Evolutionary conservation across 1,140 invertebrate genomes (phyloP), one percentile per base, ranked within the genome.

Genomic region (Caerostris darwini): DNA sequence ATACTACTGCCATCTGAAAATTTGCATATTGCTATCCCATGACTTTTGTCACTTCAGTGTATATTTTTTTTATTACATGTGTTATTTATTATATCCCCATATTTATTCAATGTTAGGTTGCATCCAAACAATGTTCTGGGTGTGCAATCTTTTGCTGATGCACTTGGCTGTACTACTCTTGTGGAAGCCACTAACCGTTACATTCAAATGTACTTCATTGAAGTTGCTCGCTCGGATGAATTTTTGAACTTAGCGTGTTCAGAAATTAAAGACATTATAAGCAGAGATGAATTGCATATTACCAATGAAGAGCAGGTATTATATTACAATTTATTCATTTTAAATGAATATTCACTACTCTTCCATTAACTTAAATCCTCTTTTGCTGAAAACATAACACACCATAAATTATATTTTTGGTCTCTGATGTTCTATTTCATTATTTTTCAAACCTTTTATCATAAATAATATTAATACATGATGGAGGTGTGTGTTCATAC

Each of bases 91-190:
- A 34, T 34, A 34, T 34, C 34, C 2, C 34, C 34, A 34, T 67
- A 67, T 10, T 67, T 67, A 3, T 14, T 10, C 12, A 5, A 7
- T 95, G 96, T 85, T 95, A 98, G 98, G 95, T 97, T 99, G 95
- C 97, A 98, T 95, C 98, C 98, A 1, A 97, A 97, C 93, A 98
- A 99, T 96, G 98, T 98, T n/a, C 95, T 99, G 87, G 98, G 98
- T 3, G 97, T 98, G 82, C 96, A 98, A 67, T 96, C 97, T 81
- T 99, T 99, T 96, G 98, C 98, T 8, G 98, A 98, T 95, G 97
- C 98, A 14, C 96, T 98, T 89, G 97, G 97, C 94, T 98, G 98
- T 95, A 96, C 96, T 1, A 96, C 96, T 5, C 96, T 99, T 7
- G 97, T 98, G 3, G 97, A 97, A 92, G 97, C 97, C 54, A 97